Evolutionary conservation across 2,113 vertebrate species (phyloP), one percentile per base, ranked within the genome.

Genomic region (Nothoprocta perdicaria): DNA sequence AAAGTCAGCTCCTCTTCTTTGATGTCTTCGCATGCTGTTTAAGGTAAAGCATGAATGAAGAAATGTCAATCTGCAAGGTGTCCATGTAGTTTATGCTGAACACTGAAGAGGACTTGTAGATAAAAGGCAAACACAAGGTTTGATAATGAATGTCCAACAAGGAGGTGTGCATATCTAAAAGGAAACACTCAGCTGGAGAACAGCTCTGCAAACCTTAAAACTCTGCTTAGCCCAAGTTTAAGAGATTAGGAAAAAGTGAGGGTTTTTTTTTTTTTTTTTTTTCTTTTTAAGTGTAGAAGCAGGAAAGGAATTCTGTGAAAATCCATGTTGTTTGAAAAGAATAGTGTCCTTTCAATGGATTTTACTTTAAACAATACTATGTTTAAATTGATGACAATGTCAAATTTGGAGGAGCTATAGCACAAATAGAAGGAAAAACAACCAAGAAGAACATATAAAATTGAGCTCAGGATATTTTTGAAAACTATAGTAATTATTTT

Each of bases 31-130:
- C 98, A 98, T 98, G 98, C 98, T 99, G 98, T 98, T 98, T 99
- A 98, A 99, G 98, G 98, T 99, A 99, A 98, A 98, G 98, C 98
- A 98, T 99, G 98, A 99, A 98, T 98, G 98, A 98, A 98, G 98
- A 98, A 98, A 98, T 99, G 98, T 99, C 98, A 98, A 98, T 98
- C 98, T 98, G 98, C 98, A 98, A 98, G 98, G 98, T 98, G 98
- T 98, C 98, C 98, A 96, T 99, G 98, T 99, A 99, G 98, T 98
- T 99, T 98, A 98, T 98, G 98, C 97, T 97, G 98, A 98, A 98
- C 98, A 98, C 98, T 98, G 98, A 98, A 98, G 98, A 98, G 98
- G 96, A 97, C 97, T 98, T 97, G 97, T 98, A 99, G 98, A 99
- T 99, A 98, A 99, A 99, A 99, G 98, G 98, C 96, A 97, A 98